Evolutionary conservation across 1,140 invertebrate genomes (phyloP).

Genomic region (Wasmannia auropunctata): DNA sequence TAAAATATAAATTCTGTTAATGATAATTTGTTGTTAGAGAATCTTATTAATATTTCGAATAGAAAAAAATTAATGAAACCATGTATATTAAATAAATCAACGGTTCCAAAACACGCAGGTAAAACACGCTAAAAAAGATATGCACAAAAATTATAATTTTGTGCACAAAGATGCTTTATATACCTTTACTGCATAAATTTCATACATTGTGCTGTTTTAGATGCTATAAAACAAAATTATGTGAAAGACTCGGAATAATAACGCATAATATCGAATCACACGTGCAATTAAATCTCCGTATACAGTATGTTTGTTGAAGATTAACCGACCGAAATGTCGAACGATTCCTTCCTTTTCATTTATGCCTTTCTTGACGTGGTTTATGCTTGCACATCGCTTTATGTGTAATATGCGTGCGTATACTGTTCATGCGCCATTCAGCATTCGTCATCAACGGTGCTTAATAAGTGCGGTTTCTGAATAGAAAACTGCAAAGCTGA

Average conservation of each 20-base stretch:
- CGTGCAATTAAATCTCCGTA: slow-evolving; percentile 9
- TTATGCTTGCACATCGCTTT: slow-evolving; percentile 43
- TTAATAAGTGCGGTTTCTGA: slow-evolving; percentile 34
- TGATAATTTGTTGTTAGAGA: neutral
- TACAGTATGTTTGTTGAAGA: neutral
- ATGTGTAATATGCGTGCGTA: slow-evolving; percentile 16
- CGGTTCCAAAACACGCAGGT: neutral
- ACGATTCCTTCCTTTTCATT: slow-evolving; percentile 42
- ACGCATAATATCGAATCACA: neutral
- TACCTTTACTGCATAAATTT: neutral
- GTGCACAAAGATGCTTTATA: neutral
- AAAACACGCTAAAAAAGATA: no score
- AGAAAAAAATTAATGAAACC: no score
- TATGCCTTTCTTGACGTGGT: slow-evolving; percentile 11
- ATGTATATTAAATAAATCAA: neutral
- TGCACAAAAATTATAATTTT: neutral
- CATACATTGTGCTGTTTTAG: neutral
- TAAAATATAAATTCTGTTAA: neutral
- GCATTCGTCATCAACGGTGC: neutral
- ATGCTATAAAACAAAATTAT: slow-evolving; percentile 30
- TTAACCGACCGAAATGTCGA: slow-evolving; percentile 17
- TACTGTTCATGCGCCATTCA: slow-evolving; percentile 40
- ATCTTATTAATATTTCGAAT: no score
- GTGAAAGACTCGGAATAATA: slow-evolving; percentile 10
- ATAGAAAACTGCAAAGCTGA: slow-evolving; percentile 10